A percentile compares a stretch with the other conserved stretches of the same genome.
phyloP scores from a whole-genome alignment of 2,797 vertebrate genomes.

The Holocentrus rufus region DNA sequence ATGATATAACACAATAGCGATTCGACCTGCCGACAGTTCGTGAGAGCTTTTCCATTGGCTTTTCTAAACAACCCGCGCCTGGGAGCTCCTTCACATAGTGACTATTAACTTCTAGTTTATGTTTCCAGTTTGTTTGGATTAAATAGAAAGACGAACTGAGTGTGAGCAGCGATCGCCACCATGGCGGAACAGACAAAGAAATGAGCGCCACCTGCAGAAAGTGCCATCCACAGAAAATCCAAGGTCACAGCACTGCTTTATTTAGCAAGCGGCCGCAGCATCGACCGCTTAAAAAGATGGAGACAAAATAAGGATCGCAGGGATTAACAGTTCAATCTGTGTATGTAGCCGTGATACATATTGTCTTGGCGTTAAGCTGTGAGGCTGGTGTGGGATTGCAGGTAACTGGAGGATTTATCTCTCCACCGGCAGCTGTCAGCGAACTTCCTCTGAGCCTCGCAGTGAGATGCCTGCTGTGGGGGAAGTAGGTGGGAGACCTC shows the following conservation, averaged over 20 bases:
- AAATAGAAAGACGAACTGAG: not conserved
- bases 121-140: conserved; percentile 2
- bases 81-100: too few relatives aligned
- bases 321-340: too few relatives aligned
- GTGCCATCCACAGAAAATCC: not conserved
- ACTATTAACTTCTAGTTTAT: too few relatives aligned
- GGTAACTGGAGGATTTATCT: conserved; percentile 68
- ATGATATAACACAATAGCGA: too few relatives aligned
- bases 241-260: too few relatives aligned
- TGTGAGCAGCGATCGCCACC: too few relatives aligned
- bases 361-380: conserved; percentile 4
- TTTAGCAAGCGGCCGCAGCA: too few relatives aligned
- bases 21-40: not conserved
- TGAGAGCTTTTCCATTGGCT: not conserved
- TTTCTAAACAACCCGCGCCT: not conserved
- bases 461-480: conserved; percentile 45
- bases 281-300: too few relatives aligned
- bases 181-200: too few relatives aligned
- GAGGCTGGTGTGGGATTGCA: conserved; percentile 68
- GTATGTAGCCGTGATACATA: too few relatives aligned
- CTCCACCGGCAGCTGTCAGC: conserved; percentile 55
- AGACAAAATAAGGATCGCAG: too few relatives aligned
- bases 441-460: conserved; percentile 52
- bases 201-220: too few relatives aligned
- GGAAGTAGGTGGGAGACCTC: conserved; percentile 53